Evolutionary conservation across 2,888 invertebrate genomes (phyloP).

Genomic region (Phlogophora meticulosa): DNA sequence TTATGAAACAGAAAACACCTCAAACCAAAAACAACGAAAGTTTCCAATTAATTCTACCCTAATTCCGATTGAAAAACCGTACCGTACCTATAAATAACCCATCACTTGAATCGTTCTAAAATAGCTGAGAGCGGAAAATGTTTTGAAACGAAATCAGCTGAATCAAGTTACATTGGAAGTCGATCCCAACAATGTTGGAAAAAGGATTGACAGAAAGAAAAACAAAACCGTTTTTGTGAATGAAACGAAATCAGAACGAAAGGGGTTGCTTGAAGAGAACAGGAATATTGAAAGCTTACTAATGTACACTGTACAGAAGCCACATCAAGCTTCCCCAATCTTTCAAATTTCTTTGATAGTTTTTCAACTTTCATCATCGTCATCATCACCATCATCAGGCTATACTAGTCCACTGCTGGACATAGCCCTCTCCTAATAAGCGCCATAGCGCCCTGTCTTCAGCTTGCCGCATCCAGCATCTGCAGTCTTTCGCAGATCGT

Average conservation of each 20-base stretch:
- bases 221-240: constrained; percentile 7
- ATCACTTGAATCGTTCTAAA: constrained; percentile 11
- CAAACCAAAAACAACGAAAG: not conserved
- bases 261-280: no score
- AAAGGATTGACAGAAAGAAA: not conserved
- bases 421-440: no score
- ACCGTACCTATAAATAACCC: not conserved
- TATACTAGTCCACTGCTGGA: no score
- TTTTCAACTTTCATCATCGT: no score
- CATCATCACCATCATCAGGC: no score
- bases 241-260: not conserved
- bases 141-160: constrained; percentile 14
- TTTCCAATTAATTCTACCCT: no score
- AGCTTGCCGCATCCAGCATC: no score
- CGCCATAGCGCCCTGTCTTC: no score
- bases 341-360: no score
- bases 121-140: constrained; percentile 20
- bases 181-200: constrained; percentile 1
- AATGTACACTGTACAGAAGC: no score
- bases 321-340: no score
- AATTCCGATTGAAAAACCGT: not conserved
- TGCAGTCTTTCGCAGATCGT: no score
- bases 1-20: not conserved
- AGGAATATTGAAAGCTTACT: not conserved
- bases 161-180: constrained; percentile 27